Base-by-base conservation (phyloP, 2,113 vertebrate genomes). In the Turdus rufiventris region DNA sequence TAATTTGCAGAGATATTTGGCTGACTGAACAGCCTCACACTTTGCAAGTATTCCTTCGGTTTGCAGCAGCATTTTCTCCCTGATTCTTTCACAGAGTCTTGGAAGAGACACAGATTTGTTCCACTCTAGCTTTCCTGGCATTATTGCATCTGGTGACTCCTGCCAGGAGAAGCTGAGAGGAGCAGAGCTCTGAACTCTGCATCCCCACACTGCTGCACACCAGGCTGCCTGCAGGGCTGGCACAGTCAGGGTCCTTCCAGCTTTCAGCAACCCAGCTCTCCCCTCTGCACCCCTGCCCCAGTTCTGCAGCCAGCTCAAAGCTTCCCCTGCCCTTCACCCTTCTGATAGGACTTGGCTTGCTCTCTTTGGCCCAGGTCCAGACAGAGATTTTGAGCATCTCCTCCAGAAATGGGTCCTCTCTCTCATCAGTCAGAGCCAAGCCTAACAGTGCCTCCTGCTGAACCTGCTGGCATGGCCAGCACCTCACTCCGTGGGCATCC, bases 391-490 rank as follows among this genome's bases (percentile, higher is more conserved):
- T 48, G 33, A 93, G 42, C 82, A 80, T 25, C 51, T 67, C 40
- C 56, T 86, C 43, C 60, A 63, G 51, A 80, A 88, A 66, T 0
- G 0, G 33, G 38, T 61, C 47, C 23, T 26, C 29, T 89, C 50
- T 78, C 54, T 48, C 70, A 57, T 33, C 36, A 62, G 40, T 29
- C 83, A 62, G 25, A 81, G 60, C 88, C 66, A 85, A 72, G 76
- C 53, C 50, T 60, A 70, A 78, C n/a, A 91, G 60, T 90, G 88
- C 86, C 85, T 96, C 85, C 92, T 94, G 75, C 89, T 34, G 68
- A 84, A 63, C 17, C 56, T 25, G 8, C 72, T 73, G 58, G 21
- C 0, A 0, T 2, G 6, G 67, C 65, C 15, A 3, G 58, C 60
- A 43, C 51, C 72, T 83, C 5, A 0, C 33, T 68, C 58, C 33